Percentiles rank a stretch among this genome's conserved stretches.
Conservation (phyloP, 1,140 invertebrate genomes). For the Zaprionus camerounensis region DNA sequence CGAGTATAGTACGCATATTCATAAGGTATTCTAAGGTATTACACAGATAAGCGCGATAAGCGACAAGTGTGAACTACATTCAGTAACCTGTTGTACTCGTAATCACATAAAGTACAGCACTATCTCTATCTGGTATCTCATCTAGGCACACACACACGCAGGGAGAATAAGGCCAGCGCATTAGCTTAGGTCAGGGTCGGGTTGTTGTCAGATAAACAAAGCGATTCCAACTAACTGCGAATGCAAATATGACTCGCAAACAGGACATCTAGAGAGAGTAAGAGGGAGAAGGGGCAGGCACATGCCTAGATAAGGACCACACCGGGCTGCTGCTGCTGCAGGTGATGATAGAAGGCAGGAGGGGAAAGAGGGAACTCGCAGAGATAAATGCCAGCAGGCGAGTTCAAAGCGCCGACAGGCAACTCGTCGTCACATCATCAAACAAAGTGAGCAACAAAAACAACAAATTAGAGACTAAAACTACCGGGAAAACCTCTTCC, state of each 20-base stretch:
- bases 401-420: conserved; percentile 55
- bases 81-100: neutral
- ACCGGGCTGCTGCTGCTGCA: conserved; percentile 28
- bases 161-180: conserved; percentile 5
- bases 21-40: neutral
- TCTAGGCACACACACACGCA: conserved; percentile 1
- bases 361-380: neutral
- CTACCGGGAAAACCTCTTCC: conserved; percentile 39
- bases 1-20: neutral
- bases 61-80: conserved; percentile 11
- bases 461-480: conserved; percentile 67
- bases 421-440: conserved; percentile 64
- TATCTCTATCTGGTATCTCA: conserved; percentile 8
- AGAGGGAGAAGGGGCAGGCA: conserved; percentile 27
- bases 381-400: conserved; percentile 40
- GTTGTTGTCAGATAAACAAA: conserved; percentile 20
- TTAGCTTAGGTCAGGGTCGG: conserved; percentile 46
- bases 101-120: neutral
- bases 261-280: conserved; percentile 35
- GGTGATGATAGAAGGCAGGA: conserved; percentile 23
- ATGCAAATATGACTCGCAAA: conserved; percentile 50
- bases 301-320: conserved; percentile 71
- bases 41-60: conserved; percentile 2
- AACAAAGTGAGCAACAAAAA: conserved; percentile 72
- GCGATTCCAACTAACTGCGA: conserved; percentile 34